phyloP scores from a whole-genome alignment of 2,797 vertebrate genomes.

The Amblyopsis hoosieri region DNA sequence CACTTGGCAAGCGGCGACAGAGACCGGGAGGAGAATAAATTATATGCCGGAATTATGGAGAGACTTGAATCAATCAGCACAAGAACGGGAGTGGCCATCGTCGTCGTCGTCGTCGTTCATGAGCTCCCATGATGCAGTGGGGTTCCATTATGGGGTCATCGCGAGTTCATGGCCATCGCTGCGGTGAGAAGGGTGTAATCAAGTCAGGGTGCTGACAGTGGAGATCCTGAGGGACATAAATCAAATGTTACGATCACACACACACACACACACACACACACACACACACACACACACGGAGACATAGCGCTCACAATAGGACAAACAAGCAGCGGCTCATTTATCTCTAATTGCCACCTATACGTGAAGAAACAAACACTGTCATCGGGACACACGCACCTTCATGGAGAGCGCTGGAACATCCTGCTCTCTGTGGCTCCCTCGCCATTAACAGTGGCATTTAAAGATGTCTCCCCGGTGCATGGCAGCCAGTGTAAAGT shows the following conservation, averaged over 20 bases:
- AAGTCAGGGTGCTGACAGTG: conserved; percentile 42
- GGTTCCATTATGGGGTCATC: conserved; percentile 66
- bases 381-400: conserved; percentile 39
- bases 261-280: conserved; percentile 2
- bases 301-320: conserved; percentile 10
- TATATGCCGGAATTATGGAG: conserved; percentile 55
- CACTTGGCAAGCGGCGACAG: conserved; percentile 38
- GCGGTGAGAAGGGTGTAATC: conserved; percentile 62
- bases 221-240: conserved; percentile 46
- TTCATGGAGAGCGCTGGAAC: conserved; percentile 42
- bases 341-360: conserved; percentile 10
- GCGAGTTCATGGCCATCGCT: conserved; percentile 57
- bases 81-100: conserved; percentile 32
- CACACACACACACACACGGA: conserved; percentile 3
- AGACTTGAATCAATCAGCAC: conserved; percentile 64
- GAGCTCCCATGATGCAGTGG: conserved; percentile 49
- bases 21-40: conserved; percentile 43
- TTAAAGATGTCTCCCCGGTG: conserved; percentile 66
- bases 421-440: conserved; percentile 54
- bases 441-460: conserved; percentile 67
- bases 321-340: conserved; percentile 33
- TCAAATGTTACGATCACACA: conserved; percentile 34
- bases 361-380: conserved; percentile 24
- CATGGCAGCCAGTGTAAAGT: conserved; percentile 60
- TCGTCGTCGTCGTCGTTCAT: conserved; percentile 25